A percentile compares a stretch with the other conserved stretches of the same genome.
Conservation (phyloP, 2,797 vertebrate genomes). For the Etheostoma nigrum region DNA sequence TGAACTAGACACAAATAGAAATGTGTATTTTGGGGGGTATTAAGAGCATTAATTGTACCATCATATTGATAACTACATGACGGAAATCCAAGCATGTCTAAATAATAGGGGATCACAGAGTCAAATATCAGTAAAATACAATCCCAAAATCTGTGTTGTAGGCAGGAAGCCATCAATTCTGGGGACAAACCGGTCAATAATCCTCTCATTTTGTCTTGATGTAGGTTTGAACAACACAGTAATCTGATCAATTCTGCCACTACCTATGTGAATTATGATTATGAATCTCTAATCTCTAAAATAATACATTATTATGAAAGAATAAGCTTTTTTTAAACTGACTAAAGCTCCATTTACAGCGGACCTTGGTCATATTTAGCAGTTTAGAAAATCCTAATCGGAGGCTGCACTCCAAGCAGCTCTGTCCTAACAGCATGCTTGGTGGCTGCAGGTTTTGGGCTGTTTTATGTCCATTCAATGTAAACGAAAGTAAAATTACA, state of each 20-base stretch:
- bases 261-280: conserved; percentile 72
- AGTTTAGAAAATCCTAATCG: conserved; percentile 50
- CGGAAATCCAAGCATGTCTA: conserved; percentile 79
- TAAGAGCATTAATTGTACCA: conserved; percentile 75
- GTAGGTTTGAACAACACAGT: conserved; percentile 66
- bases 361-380: conserved; percentile 37
- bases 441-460: not conserved
- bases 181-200: conserved; percentile 52
- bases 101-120: conserved; percentile 72
- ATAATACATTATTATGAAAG: conserved; percentile 57
- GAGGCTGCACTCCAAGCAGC: conserved; percentile 27
- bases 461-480: not conserved
- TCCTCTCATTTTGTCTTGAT: conserved; percentile 64
- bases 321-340: conserved; percentile 58
- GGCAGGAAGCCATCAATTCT: conserved; percentile 49
- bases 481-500: not conserved
- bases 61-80: conserved; percentile 75
- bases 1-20: conserved; percentile 42
- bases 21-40: conserved; percentile 30
- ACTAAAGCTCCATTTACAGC: conserved; percentile 61
- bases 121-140: conserved; percentile 45
- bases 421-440: conserved; percentile 25
- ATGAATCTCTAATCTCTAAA: conserved; percentile 56
- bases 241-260: conserved; percentile 71
- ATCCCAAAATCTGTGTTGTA: conserved; percentile 66